Evolutionary conservation across 2,888 invertebrate species (phyloP).

Genomic region (Dryococelus australis): DNA sequence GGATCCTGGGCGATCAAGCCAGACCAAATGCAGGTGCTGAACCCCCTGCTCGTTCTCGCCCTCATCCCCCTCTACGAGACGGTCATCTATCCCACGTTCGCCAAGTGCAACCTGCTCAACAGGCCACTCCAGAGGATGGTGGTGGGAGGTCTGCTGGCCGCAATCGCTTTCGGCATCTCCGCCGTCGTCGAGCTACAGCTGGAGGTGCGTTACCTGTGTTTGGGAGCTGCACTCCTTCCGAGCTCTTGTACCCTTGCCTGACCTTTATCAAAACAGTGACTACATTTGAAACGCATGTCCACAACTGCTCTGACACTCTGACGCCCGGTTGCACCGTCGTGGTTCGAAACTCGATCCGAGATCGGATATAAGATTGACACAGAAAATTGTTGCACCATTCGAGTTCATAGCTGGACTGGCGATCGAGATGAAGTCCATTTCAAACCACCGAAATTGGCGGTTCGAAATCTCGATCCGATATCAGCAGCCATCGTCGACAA

Average conservation of each 20-base stretch:
- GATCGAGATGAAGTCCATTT: no score
- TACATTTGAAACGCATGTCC: no score
- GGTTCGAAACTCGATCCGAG: no score
- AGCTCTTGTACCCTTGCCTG: not conserved
- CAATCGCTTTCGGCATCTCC: conserved; percentile 85
- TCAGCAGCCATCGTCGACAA: no score
- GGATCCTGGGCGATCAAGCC: conserved; percentile 80
- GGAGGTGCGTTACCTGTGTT: conserved; percentile 63
- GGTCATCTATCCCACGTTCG: conserved; percentile 79
- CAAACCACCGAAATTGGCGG: no score
- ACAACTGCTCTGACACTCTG: no score
- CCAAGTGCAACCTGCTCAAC: conserved; percentile 70
- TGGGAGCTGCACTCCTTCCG: not conserved
- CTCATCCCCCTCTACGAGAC: conserved; percentile 88
- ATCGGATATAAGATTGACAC: no score
- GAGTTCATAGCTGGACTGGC: no score
- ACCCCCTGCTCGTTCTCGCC: conserved; percentile 82
- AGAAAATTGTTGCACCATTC: no score
- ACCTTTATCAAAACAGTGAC: not conserved
- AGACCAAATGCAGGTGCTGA: conserved; percentile 95
- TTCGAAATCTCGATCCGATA: no score
- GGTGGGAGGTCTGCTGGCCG: conserved; percentile 86
- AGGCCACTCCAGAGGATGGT: conserved; percentile 89
- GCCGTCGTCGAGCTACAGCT: conserved; percentile 82
- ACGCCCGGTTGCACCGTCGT: no score